A percentile compares a stretch with the other conserved stretches of the same genome.
phyloP scores from a whole-genome alignment of 2,797 vertebrate genomes.

The Sebastes minor region DNA sequence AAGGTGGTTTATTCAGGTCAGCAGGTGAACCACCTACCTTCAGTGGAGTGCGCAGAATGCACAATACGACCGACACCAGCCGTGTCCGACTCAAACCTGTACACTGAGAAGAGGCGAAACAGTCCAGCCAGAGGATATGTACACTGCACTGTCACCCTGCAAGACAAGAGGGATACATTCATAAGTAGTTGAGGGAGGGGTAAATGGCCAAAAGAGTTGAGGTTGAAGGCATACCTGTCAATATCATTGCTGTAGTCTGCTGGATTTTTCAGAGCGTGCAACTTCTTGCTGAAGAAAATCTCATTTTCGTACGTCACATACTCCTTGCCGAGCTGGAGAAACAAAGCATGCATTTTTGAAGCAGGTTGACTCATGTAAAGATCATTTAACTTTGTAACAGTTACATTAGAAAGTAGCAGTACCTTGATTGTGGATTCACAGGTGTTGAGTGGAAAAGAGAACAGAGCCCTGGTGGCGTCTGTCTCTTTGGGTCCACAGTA shows the following conservation, averaged over 20 bases:
- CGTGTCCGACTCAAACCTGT: conserved; percentile 55
- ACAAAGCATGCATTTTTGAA: fast-evolving
- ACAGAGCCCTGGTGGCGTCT: conserved; percentile 73
- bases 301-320: conserved; percentile 83
- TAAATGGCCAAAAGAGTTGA: background rate
- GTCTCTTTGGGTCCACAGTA: conserved; percentile 76
- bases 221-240: background rate
- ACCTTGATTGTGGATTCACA: conserved; percentile 80
- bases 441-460: conserved; percentile 76
- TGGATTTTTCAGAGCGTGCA: background rate
- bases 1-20: background rate
- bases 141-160: conserved; percentile 79
- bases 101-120: conserved; percentile 53
- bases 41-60: background rate
- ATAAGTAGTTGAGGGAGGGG: background rate
- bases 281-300: conserved; percentile 67
- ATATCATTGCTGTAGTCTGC: background rate
- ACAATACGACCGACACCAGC: conserved; percentile 48
- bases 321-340: conserved; percentile 65
- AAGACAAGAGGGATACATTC: background rate
- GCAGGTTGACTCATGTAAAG: too few relatives aligned
- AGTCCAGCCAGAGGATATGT: conserved; percentile 75
- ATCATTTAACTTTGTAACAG: background rate
- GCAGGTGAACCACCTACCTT: background rate
- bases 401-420: background rate